A percentile compares a stretch with the other conserved stretches of the same genome.
Evolutionary conservation across 2,888 invertebrate genomes (phyloP).

Genomic region (Tenthredo amoena): DNA sequence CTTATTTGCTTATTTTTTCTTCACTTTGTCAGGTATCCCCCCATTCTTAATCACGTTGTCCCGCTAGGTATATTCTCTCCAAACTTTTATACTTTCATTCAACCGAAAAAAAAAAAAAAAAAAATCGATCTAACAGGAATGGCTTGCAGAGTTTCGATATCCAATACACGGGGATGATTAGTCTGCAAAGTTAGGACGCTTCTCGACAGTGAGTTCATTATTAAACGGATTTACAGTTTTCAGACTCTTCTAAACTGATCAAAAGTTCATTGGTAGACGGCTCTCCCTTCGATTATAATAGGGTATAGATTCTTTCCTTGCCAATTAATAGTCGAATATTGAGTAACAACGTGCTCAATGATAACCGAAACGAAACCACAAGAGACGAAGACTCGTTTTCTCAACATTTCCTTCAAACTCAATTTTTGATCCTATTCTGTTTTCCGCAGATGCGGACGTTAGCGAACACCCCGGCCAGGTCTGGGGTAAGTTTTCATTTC

Average conservation of each 20-base stretch:
- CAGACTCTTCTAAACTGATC: neutral
- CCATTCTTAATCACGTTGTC: neutral
- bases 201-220: neutral
- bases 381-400: neutral
- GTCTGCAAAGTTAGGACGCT: neutral
- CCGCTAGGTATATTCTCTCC: neutral
- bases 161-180: neutral
- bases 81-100: neutral
- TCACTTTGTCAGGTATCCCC: neutral
- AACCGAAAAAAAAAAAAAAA: neutral
- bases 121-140: neutral
- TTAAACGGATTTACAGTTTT: neutral
- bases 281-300: neutral
- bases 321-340: neutral
- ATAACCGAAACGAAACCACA: neutral
- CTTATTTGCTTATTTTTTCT: neutral
- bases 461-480: slow-evolving; percentile 62
- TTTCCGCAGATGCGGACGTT: slow-evolving; percentile 62
- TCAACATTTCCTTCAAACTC: slow-evolving; percentile 11
- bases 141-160: neutral
- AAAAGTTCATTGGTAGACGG: neutral
- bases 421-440: slow-evolving; percentile 56
- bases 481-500: slow-evolving; percentile 62
- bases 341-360: neutral
- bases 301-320: neutral